phyloP scores from a whole-genome alignment of 1,140 invertebrate genomes.

The Agrypnia vestita region DNA sequence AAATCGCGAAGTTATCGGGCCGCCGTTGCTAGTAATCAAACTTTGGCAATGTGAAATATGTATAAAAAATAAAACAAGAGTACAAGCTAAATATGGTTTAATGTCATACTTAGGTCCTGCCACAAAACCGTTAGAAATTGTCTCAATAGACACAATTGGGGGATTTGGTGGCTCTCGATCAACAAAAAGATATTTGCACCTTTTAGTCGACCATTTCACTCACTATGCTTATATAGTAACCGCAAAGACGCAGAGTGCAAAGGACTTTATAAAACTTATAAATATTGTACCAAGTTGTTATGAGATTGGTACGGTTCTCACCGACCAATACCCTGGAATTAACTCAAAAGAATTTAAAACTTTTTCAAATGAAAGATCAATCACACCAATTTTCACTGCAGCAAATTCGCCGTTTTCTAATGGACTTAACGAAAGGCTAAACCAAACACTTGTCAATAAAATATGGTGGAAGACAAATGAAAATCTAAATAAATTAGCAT shows the following conservation, averaged over 20 bases:
- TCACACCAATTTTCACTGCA: conserved; percentile 1
- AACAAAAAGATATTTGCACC: not conserved
- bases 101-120: not conserved
- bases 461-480: not conserved
- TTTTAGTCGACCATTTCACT: not conserved
- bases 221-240: not conserved
- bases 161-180: not conserved
- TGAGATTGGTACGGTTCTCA: not conserved
- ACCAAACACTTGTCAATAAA: conserved; percentile 17
- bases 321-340: conserved; percentile 9
- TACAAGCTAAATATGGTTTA: not conserved
- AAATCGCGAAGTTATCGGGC: too few species aligned
- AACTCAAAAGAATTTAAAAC: too few species aligned
- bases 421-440: too few species aligned
- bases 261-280: conserved; percentile 1
- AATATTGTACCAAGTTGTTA: not conserved
- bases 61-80: not conserved
- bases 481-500: not conserved
- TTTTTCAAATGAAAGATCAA: not conserved
- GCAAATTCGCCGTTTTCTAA: too few species aligned
- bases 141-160: not conserved
- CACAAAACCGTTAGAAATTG: conserved; percentile 2
- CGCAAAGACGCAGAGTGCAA: conserved; percentile 4
- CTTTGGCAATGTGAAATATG: too few species aligned
- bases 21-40: too few species aligned